A percentile compares a stretch with the other conserved stretches of the same genome.
Conservation (phyloP, 2,797 vertebrate species). For the Mergus octosetaceus region DNA sequence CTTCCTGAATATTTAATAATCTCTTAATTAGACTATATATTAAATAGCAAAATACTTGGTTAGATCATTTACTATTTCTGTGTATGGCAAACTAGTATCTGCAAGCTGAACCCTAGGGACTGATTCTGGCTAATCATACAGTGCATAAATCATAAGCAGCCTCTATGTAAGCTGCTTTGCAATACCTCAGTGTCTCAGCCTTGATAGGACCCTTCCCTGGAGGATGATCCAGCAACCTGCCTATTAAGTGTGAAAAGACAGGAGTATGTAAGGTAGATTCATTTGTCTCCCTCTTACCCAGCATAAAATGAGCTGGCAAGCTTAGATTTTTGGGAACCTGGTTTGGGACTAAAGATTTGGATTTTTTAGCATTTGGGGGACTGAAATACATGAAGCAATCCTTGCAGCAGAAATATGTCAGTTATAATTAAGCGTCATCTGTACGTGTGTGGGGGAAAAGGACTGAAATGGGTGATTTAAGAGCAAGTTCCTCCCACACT, state of each 20-base stretch:
- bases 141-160: background rate
- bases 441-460: background rate
- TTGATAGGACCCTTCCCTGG: background rate
- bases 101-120: slow-evolving; percentile 19
- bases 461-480: background rate
- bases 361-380: background rate
- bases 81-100: background rate
- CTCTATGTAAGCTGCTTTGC: background rate
- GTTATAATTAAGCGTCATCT: background rate
- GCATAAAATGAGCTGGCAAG: background rate
- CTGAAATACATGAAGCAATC: slow-evolving; percentile 1
- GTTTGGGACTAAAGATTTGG: background rate
- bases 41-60: slow-evolving; percentile 34
- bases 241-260: background rate
- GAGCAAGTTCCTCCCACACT: slow-evolving; percentile 27
- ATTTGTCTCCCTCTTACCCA: background rate
- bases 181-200: background rate
- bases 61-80: slow-evolving; percentile 44
- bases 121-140: slow-evolving; percentile 9
- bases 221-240: background rate
- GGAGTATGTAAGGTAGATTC: background rate
- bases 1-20: slow-evolving; percentile 12
- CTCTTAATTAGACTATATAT: slow-evolving; percentile 17
- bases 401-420: slow-evolving; percentile 7
- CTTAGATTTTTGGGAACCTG: background rate